A percentile compares a stretch with the other conserved stretches of the same genome.
phyloP scores from a whole-genome alignment of 2,113 vertebrate species.

The Mobula birostris region DNA sequence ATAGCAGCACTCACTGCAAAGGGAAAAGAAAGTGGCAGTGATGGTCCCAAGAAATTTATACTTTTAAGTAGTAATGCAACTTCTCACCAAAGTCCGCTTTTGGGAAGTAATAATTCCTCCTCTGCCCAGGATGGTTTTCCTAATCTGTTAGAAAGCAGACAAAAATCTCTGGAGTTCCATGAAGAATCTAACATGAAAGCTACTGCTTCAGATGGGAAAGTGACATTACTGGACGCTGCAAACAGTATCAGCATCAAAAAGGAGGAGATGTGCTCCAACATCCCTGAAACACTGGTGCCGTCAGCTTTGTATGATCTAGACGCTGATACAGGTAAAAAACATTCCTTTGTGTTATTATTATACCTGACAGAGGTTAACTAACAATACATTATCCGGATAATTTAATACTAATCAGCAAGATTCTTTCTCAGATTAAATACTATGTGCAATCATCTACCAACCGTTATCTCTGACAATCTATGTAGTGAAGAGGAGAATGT shows the following conservation, averaged over 20 bases:
- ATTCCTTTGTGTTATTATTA: not conserved
- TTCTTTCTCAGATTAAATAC: not conserved
- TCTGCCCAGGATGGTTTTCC: not conserved
- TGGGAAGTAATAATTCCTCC: slow-evolving; percentile 5
- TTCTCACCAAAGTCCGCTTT: not conserved
- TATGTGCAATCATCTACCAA: no score
- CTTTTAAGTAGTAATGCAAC: slow-evolving; percentile 65
- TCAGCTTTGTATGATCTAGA: not conserved
- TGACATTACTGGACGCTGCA: not conserved
- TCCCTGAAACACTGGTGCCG: not conserved
- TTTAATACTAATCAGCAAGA: not conserved
- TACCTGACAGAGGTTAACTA: not conserved
- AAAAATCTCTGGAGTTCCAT: not conserved
- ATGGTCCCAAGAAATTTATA: slow-evolving; percentile 86
- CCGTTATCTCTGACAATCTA: no score
- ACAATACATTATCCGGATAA: no score
- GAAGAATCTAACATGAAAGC: not conserved
- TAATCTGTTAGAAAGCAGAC: not conserved
- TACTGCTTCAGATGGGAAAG: not conserved
- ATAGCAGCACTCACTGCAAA: slow-evolving; percentile 76
- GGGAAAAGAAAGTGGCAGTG: slow-evolving; percentile 75
- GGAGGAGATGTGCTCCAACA: not conserved
- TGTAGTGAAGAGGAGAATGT: no score
- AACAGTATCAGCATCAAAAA: not conserved
- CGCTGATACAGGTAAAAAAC: slow-evolving; percentile 16